Percentiles rank a stretch among this genome's conserved stretches.
Evolutionary conservation across 2,888 invertebrate genomes (phyloP).

Genomic region (Hypsopygia costalis): DNA sequence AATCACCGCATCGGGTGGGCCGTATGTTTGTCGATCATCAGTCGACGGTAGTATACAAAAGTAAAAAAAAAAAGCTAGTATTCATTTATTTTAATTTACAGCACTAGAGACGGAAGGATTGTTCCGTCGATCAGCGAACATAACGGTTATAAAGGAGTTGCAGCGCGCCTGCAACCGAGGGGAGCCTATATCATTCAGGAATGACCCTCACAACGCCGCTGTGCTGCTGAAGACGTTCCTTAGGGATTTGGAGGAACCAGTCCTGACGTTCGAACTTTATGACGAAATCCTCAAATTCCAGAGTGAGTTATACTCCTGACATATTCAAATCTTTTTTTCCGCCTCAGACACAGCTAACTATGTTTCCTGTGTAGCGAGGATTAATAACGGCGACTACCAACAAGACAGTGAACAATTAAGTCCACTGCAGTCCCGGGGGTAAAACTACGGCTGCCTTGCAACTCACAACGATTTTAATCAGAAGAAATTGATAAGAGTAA

Average conservation of each 20-base stretch:
- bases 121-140: constrained; percentile 95
- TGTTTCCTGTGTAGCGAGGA: too few relatives aligned
- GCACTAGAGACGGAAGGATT: constrained; percentile 97
- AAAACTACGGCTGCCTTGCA: too few relatives aligned
- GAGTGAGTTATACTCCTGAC: constrained; percentile 77
- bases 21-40: too few relatives aligned
- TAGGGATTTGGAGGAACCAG: constrained; percentile 93
- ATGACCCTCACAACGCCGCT: constrained; percentile 95
- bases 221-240: constrained; percentile 97
- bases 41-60: too few relatives aligned
- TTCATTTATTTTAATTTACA: constrained; percentile 37
- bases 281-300: constrained; percentile 96
- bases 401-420: too few relatives aligned
- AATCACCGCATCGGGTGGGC: too few relatives aligned
- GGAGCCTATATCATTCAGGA: constrained; percentile 87
- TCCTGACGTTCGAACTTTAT: constrained; percentile 95
- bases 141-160: constrained; percentile 89
- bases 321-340: not conserved
- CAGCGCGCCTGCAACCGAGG: constrained; percentile 94
- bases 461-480: too few relatives aligned
- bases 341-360: too few relatives aligned
- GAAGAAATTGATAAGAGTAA: too few relatives aligned
- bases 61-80: too few relatives aligned
- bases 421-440: too few relatives aligned
- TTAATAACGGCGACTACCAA: too few relatives aligned